A percentile compares a stretch with the other conserved stretches of the same genome.
These are phyloP conservation scores for Caenorhabditis tropicalis DNA, from an alignment of 1,140 invertebrate species.

Conservation along the genomic window DNA sequence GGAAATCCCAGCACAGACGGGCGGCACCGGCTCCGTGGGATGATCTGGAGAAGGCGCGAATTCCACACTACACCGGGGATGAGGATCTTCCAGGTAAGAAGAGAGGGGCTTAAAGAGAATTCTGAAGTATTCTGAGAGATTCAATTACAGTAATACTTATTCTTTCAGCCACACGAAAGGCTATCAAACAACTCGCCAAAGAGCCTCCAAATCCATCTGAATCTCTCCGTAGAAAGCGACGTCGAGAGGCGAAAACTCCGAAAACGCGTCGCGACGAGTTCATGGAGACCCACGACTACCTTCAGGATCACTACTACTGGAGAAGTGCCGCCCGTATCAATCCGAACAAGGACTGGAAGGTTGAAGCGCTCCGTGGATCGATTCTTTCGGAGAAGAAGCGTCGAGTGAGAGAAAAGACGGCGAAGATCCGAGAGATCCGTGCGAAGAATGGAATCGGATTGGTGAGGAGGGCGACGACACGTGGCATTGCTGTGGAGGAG, in stretches of 20 bases:
- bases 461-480: not conserved
- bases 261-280: not conserved
- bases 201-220: not conserved
- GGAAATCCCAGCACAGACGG: not conserved
- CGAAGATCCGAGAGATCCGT: not conserved
- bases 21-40: not conserved
- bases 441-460: not conserved
- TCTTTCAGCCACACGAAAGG: not conserved
- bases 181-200: not conserved
- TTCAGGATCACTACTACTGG: conserved; percentile 24
- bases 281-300: conserved; percentile 33
- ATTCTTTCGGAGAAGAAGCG: not conserved
- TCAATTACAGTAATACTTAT: not conserved
- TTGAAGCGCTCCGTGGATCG: not conserved
- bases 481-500: not conserved
- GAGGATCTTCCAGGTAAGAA: not conserved
- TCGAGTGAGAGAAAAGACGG: not conserved
- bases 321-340: conserved; percentile 27
- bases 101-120: not conserved
- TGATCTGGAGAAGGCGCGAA: not conserved
- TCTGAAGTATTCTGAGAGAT: not conserved
- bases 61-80: not conserved
- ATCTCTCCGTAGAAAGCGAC: not conserved
- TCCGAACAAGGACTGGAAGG: conserved; percentile 23
- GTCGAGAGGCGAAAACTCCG: not conserved